A percentile compares a stretch with the other conserved stretches of the same genome.
These are phyloP conservation scores for Cheirogaleus major DNA, from an alignment of 2,797 vertebrate species.

Conservation along the genomic window DNA sequence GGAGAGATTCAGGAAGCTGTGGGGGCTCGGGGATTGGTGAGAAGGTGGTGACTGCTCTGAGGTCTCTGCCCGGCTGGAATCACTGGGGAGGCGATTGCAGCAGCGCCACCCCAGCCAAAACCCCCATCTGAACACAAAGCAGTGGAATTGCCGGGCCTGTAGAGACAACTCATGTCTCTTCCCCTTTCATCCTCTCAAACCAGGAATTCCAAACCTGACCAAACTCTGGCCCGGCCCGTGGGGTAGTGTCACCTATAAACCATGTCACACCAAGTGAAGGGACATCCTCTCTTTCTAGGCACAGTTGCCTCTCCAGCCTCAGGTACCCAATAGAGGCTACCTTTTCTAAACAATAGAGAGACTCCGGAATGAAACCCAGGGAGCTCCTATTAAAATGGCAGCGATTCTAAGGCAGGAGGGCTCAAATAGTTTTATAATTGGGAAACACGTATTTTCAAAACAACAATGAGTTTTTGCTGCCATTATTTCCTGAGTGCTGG, in stretches of 20 bases:
- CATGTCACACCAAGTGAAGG: not conserved
- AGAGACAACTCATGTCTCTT: not conserved
- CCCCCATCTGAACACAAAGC: not conserved
- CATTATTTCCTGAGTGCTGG: not conserved
- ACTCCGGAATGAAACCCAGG: not conserved
- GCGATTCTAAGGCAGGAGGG: not conserved
- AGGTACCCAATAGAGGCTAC: not conserved
- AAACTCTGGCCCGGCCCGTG: not conserved
- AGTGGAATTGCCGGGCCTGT: not conserved
- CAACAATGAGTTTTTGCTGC: not conserved
- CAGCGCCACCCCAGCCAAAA: not conserved
- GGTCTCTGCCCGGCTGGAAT: not conserved
- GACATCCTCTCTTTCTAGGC: not conserved
- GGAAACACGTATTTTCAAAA: not conserved
- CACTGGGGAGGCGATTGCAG: not conserved
- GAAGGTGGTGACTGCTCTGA: not conserved
- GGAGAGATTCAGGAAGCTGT: not conserved
- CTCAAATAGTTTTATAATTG: not conserved
- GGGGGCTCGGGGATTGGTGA: not conserved
- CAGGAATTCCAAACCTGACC: not conserved
- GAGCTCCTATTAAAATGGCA: not conserved
- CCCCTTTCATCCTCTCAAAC: not conserved
- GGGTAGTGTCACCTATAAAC: not conserved
- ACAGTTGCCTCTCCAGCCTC: not conserved
- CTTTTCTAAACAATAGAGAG: not conserved